Percentiles rank a stretch among this genome's conserved stretches.
Evolutionary conservation across 2,888 invertebrate genomes (phyloP).

Genomic region (Melinopterus prodromus): DNA sequence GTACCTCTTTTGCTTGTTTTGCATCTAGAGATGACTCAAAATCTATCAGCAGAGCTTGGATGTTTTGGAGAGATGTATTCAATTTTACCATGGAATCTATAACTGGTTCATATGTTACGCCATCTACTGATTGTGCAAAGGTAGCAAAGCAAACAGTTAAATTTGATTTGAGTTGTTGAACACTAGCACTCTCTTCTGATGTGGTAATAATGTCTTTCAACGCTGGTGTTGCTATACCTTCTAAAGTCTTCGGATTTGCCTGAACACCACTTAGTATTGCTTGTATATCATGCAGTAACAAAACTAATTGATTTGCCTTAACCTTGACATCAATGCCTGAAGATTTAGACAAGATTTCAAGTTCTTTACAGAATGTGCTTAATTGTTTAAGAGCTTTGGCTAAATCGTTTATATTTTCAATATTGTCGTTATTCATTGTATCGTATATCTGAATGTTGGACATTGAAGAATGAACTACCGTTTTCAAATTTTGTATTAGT

Average conservation of each 20-base stretch:
- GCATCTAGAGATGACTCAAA: not conserved
- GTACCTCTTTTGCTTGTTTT: not conserved
- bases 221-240: not conserved
- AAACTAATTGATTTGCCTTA: not conserved
- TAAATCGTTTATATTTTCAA: not conserved
- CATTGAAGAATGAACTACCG: not conserved
- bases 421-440: not conserved
- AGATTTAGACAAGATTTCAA: not conserved
- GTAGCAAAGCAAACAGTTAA: constrained; percentile 5
- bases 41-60: not conserved
- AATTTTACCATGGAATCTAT: not conserved
- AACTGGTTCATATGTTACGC: not conserved
- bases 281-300: not conserved
- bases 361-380: not conserved
- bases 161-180: constrained; percentile 7
- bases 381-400: not conserved
- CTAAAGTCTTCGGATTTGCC: not conserved
- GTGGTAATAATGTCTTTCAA: not conserved
- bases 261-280: not conserved
- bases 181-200: not conserved
- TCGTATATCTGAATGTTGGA: not conserved
- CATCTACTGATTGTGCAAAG: not conserved
- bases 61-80: not conserved
- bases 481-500: not conserved
- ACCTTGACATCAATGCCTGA: not conserved